phyloP scores from a whole-genome alignment of 2,797 vertebrate genomes.

The Thamnophis elegans region DNA sequence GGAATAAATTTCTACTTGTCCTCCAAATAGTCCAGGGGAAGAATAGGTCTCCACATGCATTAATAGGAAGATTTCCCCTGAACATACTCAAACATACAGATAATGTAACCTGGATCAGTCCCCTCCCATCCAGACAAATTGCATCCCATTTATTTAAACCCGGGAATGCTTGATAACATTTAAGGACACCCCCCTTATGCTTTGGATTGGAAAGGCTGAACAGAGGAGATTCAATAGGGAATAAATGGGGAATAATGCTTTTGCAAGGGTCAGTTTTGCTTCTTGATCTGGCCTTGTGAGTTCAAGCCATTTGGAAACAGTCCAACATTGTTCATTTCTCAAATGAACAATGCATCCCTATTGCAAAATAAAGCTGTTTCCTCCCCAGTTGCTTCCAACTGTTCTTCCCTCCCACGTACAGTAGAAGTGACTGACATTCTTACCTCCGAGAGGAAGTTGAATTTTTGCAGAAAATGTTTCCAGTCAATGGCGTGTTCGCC shows the following conservation, averaged over 20 bases:
- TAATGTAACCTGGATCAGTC: neutral
- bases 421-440: neutral
- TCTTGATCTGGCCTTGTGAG: neutral
- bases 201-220: neutral
- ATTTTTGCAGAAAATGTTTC: constrained; percentile 68
- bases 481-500: constrained; percentile 59
- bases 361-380: neutral
- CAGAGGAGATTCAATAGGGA: neutral
- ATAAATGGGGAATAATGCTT: neutral
- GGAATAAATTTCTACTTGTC: neutral
- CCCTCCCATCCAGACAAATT: neutral
- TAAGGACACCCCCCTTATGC: neutral
- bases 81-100: neutral
- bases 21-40: neutral
- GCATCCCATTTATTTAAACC: neutral
- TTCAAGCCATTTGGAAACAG: neutral
- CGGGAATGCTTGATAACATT: neutral
- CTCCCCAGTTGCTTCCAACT: neutral
- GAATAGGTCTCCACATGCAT: neutral
- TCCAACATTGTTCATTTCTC: neutral
- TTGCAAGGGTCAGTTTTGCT: neutral
- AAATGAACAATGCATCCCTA: too few relatives aligned
- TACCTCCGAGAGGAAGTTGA: constrained; percentile 60
- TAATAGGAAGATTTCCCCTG: neutral
- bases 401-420: neutral